Base-by-base conservation (phyloP, 2,113 vertebrate species). In the Trematomus loennbergii region DNA sequence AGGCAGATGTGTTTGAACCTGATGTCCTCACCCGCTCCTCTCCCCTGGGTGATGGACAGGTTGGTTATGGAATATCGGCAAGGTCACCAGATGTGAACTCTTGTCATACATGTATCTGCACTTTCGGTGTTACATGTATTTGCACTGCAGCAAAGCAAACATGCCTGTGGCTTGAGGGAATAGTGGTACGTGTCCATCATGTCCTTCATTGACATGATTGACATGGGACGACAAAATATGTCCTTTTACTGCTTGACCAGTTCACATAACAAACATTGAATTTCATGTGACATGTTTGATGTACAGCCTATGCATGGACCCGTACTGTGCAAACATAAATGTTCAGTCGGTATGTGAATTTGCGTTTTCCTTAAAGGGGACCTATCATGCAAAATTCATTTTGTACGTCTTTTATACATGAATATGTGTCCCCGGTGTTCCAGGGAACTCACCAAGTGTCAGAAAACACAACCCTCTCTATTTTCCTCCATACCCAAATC, bases 91-190 rank as follows among this genome's bases (percentile, higher is more conserved):
- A 57, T 43, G 68, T 75, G 64, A 29, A 58, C 67, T 78, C 85
- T 74, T 61, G 58, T 58, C 55, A 50, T 59, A 90, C 89, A 88
- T 20, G 78, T 36, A 73, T 89, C 78, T 88, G 78, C 88, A 84
- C 86, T 91, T 85, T 43, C 61, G 12, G 55, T 15, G 68, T 65
- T 70, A 15, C 36, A 60, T 54, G 65, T 61, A 72, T 83, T 85
- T 78, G 68, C 72, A 20, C 12, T 18, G 15, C 50, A 17, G 64
- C 49, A 59, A 59, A 75, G 50, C 4, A 76, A 81, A 73, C 82
- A 61, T 16, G 52, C 62, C 7, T 25, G 22, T 22, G 13, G 54
- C 87, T 53, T 45, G 2, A 0, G 71, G 82, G 78, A 88, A 60
- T 20, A 43, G 52, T n/a, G 55, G 29, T 12, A 33, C 65, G 22